Base-by-base conservation (phyloP, 2,797 vertebrate species). In the Anas capensis region DNA sequence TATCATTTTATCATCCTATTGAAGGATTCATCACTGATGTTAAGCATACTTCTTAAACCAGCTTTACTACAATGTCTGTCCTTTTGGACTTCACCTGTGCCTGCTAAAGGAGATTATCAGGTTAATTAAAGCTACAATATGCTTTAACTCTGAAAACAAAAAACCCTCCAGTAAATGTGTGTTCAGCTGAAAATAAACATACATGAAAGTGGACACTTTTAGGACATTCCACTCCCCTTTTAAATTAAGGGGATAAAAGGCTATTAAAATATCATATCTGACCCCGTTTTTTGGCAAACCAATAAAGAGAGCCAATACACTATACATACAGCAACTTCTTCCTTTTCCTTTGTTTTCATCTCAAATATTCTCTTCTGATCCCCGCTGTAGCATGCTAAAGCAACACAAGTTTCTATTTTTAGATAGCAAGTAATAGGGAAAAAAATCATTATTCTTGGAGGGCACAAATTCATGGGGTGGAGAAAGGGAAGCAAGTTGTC, bases 121-220 rank as follows among this genome's bases (percentile, higher is more conserved):
- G 3, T 40, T 71, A 54, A 48, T 20, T 75, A 18, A 54, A 86
- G 14, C 8, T 36, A 34, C 14, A 53, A 3, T 0, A 1, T 16
- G 3, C 20, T 88, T 58, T 44, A 79, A 57, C 24, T 49, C 26
- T 14, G 12, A 86, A 26, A 42, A 42, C 16, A 83, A 40, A 5
- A 71, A 66, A 20, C 4, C 0, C 0, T 31, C 81, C 29, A 38
- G 17, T 26, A 78, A 61, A 66, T 4, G 0, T 21, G 14, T 8
- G 5, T 24, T 53, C 13, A 29, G 1, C 5, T 53, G 56, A 77
- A 89, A 79, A 7, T 1, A 65, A 93, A 29, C 15, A 34, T 13
- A 3, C 3, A 18, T 11, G 24, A 72, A 66, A 72, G 4, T 1
- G 11, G 3, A 3, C 8, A 14, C 8, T 71, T 78, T 82, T 46